These are phyloP conservation scores for Hecatera dysodea DNA, from an alignment of 2,888 invertebrate species.

Conservation along the genomic window DNA sequence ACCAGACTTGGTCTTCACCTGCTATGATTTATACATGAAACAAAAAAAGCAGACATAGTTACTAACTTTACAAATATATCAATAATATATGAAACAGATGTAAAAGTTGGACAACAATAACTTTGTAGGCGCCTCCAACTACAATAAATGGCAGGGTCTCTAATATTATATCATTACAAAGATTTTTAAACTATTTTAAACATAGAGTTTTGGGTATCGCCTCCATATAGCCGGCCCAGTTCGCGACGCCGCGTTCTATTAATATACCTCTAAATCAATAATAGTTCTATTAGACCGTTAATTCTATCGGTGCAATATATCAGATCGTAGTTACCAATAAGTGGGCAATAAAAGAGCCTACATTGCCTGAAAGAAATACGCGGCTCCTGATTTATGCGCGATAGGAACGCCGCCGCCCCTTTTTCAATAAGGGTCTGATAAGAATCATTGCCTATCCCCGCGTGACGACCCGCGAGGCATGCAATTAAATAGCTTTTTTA, in stretches of 20 bases:
- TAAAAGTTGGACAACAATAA: too few relatives aligned
- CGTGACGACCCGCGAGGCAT: slow-evolving; percentile 78
- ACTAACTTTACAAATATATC: too few relatives aligned
- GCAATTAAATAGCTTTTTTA: slow-evolving; percentile 83
- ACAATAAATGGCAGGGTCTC: too few relatives aligned
- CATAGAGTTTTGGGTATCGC: too few relatives aligned
- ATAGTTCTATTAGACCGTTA: slow-evolving; percentile 57
- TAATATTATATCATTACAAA: too few relatives aligned
- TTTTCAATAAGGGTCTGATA: slow-evolving; percentile 88
- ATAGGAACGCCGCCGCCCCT: slow-evolving; percentile 84
- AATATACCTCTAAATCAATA: slow-evolving; percentile 49
- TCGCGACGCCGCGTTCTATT: slow-evolving; percentile 2
- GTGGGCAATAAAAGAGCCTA: slow-evolving; percentile 84
- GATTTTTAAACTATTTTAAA: too few relatives aligned
- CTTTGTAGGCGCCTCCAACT: too few relatives aligned
- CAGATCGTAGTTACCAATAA: slow-evolving; percentile 84
- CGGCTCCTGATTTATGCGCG: slow-evolving; percentile 86
- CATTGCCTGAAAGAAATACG: slow-evolving; percentile 79
- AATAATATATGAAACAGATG: too few relatives aligned
- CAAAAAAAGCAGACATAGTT: too few relatives aligned
- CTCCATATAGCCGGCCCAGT: too few relatives aligned
- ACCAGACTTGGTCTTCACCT: too few relatives aligned
- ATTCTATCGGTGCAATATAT: slow-evolving; percentile 70
- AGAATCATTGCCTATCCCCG: slow-evolving; percentile 85
- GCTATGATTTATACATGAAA: too few relatives aligned